Conservation (phyloP, 2,113 vertebrate species). For the Pleuronectes platessa region DNA sequence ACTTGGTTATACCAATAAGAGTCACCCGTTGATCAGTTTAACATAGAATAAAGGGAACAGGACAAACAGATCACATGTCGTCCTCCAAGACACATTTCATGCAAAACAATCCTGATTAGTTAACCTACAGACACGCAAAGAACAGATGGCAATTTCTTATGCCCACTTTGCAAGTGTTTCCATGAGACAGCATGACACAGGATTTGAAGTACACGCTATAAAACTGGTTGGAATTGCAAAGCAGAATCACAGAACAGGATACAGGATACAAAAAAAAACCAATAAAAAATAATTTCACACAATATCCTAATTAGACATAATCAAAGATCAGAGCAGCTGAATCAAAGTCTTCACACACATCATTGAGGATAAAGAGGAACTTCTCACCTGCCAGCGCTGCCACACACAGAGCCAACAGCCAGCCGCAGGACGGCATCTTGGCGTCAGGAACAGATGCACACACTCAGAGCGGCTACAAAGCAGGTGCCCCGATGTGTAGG, state of each 20-base stretch:
- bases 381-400: slow-evolving; percentile 75
- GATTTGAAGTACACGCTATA: background rate
- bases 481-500: slow-evolving; percentile 55
- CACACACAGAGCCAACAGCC: slow-evolving; percentile 71
- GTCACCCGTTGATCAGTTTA: too few species aligned
- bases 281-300: background rate
- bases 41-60: background rate
- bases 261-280: background rate
- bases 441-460: slow-evolving; percentile 52
- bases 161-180: slow-evolving; percentile 8
- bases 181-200: background rate
- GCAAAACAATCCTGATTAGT: slow-evolving; percentile 44
- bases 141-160: slow-evolving; percentile 10
- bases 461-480: slow-evolving; percentile 43
- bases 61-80: background rate
- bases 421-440: slow-evolving; percentile 70
- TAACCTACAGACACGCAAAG: slow-evolving; percentile 22
- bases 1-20: background rate
- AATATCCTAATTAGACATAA: background rate
- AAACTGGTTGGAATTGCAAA: too few species aligned
- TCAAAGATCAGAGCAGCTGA: background rate
- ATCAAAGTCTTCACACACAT: background rate
- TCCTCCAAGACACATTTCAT: slow-evolving; percentile 12
- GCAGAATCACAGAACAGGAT: background rate
- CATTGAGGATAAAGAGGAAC: slow-evolving; percentile 34